Evolutionary conservation across 2,888 invertebrate genomes (phyloP), one percentile per base, ranked within the genome.

Genomic region (Pocota personata): DNA sequence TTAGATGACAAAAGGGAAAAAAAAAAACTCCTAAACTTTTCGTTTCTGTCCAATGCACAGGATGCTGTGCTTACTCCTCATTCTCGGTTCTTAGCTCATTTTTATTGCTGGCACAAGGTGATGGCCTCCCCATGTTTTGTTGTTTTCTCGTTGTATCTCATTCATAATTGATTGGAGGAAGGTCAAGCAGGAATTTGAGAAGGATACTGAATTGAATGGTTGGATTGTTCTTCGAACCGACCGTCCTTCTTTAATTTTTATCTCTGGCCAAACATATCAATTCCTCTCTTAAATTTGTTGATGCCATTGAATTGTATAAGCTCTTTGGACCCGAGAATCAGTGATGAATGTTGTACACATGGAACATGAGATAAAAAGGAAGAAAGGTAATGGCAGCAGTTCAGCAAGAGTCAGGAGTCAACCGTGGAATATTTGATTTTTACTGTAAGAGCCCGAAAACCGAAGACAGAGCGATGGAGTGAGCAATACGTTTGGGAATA

Each of bases 101-200:
- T 86, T 86, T 86, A 86, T 86, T 77, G 76, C 72, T 55, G 76
- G 66, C 82, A 82, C 76, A 86, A 77, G 82, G 86, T 86, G 79
- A 57, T 66, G 66, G 77, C 72, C 82, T 67, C 52, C 14, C 66
- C 32, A 60, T 82, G 58, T 76, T 50, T 62, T 82, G 57, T 72
- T 87, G 57, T 64, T 52, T 69, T 82, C 32, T 62, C 48, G 48
- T 64, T 82, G 82, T 73, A 77, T 60, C 77, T 87, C 87, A 88
- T 88, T 88, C 88, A 87, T 87, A 88, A 87, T 88, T 88, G 88
- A 88, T 88, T 88, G 88, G 50, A 76, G 82, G 75, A 86, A 87
- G 87, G 88, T 88, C 87, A 88, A 87, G 79, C 80, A 78, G 88
- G 82, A 82, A 88, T 88, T 87, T 80, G 87, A 73, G 80, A 71